A percentile compares a stretch with the other conserved stretches of the same genome.
phyloP scores from a whole-genome alignment of 2,888 invertebrate species.

The Arrhopalites spinosus region DNA sequence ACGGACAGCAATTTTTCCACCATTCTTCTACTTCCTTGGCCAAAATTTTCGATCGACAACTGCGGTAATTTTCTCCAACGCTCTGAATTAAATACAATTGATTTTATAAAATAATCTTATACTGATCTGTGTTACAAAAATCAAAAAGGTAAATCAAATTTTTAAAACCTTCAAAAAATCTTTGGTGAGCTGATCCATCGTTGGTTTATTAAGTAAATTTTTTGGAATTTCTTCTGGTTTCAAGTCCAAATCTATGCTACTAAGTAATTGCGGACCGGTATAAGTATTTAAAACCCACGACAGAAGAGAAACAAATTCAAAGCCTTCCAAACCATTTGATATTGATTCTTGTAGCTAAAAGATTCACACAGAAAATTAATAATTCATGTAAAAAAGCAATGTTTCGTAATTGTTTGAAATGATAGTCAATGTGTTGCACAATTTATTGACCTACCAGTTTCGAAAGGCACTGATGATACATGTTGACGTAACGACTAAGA shows the following conservation, averaged over 20 bases:
- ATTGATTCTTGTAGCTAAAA: slow-evolving; percentile 80
- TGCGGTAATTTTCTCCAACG: slow-evolving; percentile 86
- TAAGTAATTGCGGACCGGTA: slow-evolving; percentile 83
- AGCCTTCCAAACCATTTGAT: slow-evolving; percentile 86
- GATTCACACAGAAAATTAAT: slow-evolving; percentile 14
- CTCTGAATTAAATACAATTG: slow-evolving; percentile 62
- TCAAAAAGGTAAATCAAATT: slow-evolving; percentile 1
- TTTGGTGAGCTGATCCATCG: slow-evolving; percentile 77
- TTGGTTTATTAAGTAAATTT: slow-evolving; percentile 76
- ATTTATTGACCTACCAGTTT: slow-evolving; percentile 68
- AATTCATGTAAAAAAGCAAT: neutral
- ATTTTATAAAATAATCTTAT: too few relatives aligned
- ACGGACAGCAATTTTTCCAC: slow-evolving; percentile 78
- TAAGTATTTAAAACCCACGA: slow-evolving; percentile 94
- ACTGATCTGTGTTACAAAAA: too few relatives aligned
- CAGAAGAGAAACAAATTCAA: slow-evolving; percentile 92
- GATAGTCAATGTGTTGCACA: neutral
- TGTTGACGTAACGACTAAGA: slow-evolving; percentile 83
- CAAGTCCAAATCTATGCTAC: slow-evolving; percentile 79
- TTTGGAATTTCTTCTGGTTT: slow-evolving; percentile 67
- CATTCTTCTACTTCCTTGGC: slow-evolving; percentile 92
- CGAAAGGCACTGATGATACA: slow-evolving; percentile 90
- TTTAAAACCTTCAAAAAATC: slow-evolving; percentile 73
- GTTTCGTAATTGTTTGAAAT: neutral
- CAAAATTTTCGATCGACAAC: slow-evolving; percentile 95